Base-by-base conservation (phyloP, 1,140 invertebrate species). In the Oscheius sp. region DNA sequence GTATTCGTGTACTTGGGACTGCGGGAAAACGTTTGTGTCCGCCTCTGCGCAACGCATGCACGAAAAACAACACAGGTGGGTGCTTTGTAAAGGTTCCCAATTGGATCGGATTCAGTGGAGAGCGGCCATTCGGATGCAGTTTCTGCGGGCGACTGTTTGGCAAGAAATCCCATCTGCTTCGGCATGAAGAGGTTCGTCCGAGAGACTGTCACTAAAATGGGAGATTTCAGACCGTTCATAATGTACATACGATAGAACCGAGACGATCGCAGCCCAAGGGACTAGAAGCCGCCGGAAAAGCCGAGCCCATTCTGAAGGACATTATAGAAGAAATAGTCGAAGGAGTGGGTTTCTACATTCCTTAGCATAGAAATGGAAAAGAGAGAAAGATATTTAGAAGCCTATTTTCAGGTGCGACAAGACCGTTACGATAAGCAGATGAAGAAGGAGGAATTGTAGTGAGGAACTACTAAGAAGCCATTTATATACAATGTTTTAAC, bases 1-100 rank as follows among this genome's bases (percentile, higher is more conserved):
- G 10, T 63, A 63, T 31, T 20, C 59, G 13, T 63, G 59, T 31
- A 63, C 59, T 3, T 63, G 59, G 59, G 59, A 63, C 34, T 63
- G 59, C 23, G 59, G 59, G 3, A 63, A 63, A 31, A 34, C 13
- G 3, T 63, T 63, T 23, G 59, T 36, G 4, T 63, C 59, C 3
- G 28, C 59, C 4, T 63, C 59, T 18, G 59, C 59, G 10, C 59
- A 55, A 23, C 49, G 49, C 4, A 55, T 55, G 49, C 49, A 55
- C 49, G 49, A 55, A 55, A 55, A 23, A 23, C 28, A 7, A 23
- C 49, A 55, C 49, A 55, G 38, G 38, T 42, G 10, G 10, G 38
- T 42, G 38, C 38, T 42, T 42, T 42, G n/a, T n/a, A n/a, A n/a
- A n/a, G n/a, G n/a, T n/a, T n/a, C n/a, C n/a, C n/a, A n/a, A 42